Conservation (phyloP, 2,113 vertebrate species). For the Hypocryptadius cinnamomeus region DNA sequence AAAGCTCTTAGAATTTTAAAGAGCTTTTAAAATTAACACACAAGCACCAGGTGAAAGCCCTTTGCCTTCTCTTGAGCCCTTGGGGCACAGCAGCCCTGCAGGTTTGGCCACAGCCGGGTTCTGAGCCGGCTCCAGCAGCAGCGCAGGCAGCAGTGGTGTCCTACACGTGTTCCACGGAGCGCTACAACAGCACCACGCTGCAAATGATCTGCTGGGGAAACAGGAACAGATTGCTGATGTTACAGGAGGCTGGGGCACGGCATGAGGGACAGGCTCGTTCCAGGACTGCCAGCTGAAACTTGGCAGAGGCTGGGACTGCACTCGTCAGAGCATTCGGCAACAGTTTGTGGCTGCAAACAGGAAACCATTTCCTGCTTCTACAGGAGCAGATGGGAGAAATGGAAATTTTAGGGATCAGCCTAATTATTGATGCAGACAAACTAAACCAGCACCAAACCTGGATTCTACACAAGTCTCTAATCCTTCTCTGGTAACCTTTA, state of each 20-base stretch:
- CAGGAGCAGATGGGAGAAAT: neutral
- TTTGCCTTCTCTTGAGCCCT: accelerated
- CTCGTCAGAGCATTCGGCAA: accelerated
- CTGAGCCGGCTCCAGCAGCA: neutral
- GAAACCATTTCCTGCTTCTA: neutral
- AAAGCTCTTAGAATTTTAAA: neutral
- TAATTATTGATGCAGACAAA: neutral
- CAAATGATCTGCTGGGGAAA: neutral
- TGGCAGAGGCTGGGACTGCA: neutral
- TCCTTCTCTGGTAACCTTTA: neutral
- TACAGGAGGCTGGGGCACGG: neutral
- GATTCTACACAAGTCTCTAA: neutral
- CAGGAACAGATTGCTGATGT: neutral
- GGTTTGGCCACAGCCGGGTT: neutral
- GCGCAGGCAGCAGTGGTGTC: neutral
- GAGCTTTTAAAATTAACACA: neutral
- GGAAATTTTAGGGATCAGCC: neutral
- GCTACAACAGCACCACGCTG: neutral
- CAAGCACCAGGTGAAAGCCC: neutral
- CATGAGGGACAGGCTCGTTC: neutral
- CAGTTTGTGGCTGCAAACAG: neutral
- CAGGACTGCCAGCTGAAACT: neutral
- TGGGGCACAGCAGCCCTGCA: accelerated
- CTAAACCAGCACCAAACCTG: neutral
- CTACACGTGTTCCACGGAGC: neutral